Base-by-base conservation (phyloP, 1,140 invertebrate genomes). In the Heliothis virescens region DNA sequence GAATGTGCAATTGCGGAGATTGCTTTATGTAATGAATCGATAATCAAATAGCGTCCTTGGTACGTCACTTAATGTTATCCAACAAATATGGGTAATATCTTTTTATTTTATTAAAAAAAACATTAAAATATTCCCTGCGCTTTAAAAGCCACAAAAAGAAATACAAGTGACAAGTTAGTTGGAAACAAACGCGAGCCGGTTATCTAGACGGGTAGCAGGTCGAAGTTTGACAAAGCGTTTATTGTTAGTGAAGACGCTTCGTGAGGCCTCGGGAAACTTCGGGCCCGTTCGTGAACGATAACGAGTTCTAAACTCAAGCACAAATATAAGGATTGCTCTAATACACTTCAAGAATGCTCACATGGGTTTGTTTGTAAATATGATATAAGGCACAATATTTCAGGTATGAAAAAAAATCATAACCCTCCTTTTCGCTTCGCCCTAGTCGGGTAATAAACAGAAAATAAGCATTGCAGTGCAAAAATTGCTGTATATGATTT, bases 211-310 rank as follows among this genome's bases (percentile, higher is more conserved):
- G 86, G 72, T 62, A 77, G 69, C 76, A 71, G 67, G 67, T 71
- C 67, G 11, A 90, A 93, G 86, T 93, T 93, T 93, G 92, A 91
- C 92, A 92, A 91, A 92, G 92, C 90, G 91, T 91, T 93, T 93
- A 91, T 92, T 91, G 89, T 92, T 87, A 79, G 86, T 82, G 86
- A 86, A 89, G 89, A 87, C 88, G 86, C 87, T 83, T 71, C 83
- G 79, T 82, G 83, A 84, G 85, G 84, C 79, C 81, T 86, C 83
- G 79, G 83, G 82, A 84, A 86, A 84, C 80, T 82, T 86, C 80
- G 76, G 76, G 41, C 69, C 78, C 75, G 84, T 82, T 85, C 81
- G 72, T 55, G 59, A 57, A 87, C 83, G 92, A 92, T 92, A 93
- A 93, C 92, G 89, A 92, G 84, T 92, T 92, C 80, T 80, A 83